These are phyloP conservation scores for Asbolus verrucosus DNA, from an alignment of 1,140 invertebrate species.

Conservation along the genomic window DNA sequence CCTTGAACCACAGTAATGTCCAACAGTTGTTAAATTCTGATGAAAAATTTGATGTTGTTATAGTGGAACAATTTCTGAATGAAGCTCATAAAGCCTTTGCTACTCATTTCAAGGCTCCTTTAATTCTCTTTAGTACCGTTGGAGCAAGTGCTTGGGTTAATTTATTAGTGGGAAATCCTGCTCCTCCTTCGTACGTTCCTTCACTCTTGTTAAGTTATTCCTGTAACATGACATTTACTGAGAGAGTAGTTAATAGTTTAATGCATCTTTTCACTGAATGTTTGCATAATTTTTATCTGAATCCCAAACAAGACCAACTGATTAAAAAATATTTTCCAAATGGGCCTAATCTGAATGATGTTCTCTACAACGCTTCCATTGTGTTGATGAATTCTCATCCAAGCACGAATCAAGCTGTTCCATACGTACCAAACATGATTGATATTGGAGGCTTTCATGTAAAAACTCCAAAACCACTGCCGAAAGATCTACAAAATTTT, in stretches of 20 bases:
- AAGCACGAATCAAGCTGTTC: conserved; percentile 67
- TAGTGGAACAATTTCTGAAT: conserved; percentile 65
- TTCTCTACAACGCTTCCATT: conserved; percentile 68
- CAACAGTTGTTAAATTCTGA: conserved; percentile 49
- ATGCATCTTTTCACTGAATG: conserved; percentile 40
- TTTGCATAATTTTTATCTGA: conserved; percentile 47
- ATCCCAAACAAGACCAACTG: conserved; percentile 61
- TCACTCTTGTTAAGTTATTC: conserved; percentile 56
- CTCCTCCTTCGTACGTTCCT: conserved; percentile 62
- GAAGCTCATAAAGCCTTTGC: conserved; percentile 65
- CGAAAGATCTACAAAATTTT: conserved; percentile 65
- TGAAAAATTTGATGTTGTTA: conserved; percentile 66
- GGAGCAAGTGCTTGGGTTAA: conserved; percentile 54
- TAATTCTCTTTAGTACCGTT: conserved; percentile 64
- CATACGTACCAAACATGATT: conserved; percentile 69
- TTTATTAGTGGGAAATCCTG: conserved; percentile 62
- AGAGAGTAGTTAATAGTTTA: conserved; percentile 64
- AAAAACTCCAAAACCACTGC: conserved; percentile 60
- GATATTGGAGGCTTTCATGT: conserved; percentile 70
- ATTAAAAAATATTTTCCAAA: conserved; percentile 64
- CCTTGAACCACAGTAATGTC: conserved; percentile 47
- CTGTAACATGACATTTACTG: conserved; percentile 64
- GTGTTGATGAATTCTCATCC: conserved; percentile 72
- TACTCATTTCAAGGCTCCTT: conserved; percentile 63
- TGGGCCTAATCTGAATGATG: conserved; percentile 66